Evolutionary conservation across 2,888 invertebrate species (phyloP).

Genomic region (Drosophila prostipennis): DNA sequence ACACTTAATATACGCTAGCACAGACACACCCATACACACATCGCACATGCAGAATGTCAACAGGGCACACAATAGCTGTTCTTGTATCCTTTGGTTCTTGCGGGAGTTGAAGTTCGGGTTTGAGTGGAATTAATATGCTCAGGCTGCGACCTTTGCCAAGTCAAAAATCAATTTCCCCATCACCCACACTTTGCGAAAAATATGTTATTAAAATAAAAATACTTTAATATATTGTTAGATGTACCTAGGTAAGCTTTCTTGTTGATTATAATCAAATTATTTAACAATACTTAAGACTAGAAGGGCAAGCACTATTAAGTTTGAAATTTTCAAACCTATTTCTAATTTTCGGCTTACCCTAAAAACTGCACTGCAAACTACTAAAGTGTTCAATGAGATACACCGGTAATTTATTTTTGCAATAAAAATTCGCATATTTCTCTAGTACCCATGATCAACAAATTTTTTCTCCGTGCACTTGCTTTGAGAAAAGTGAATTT

Average conservation of each 20-base stretch:
- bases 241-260: too few relatives aligned
- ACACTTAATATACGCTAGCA: conserved; percentile 29
- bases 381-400: too few relatives aligned
- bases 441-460: too few relatives aligned
- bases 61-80: conserved; percentile 59
- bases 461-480: conserved; percentile 6
- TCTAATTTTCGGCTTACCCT: too few relatives aligned
- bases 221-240: not conserved
- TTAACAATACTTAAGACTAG: too few relatives aligned
- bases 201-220: not conserved
- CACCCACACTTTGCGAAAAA: conserved; percentile 13
- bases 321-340: too few relatives aligned
- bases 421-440: not conserved
- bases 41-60: conserved; percentile 51
- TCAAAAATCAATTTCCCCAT: conserved; percentile 72
- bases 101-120: conserved; percentile 23
- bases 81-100: conserved; percentile 27
- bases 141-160: conserved; percentile 66
- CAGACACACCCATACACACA: conserved; percentile 31
- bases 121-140: conserved; percentile 72
- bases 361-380: too few relatives aligned
- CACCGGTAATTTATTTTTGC: not conserved
- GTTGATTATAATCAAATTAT: too few relatives aligned
- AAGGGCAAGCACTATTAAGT: too few relatives aligned
- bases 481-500: conserved; percentile 14